Percentiles rank a stretch among this genome's conserved stretches.
These are phyloP conservation scores for Coelopa pilipes DNA, from an alignment of 2,888 invertebrate species.

Conservation along the genomic window DNA sequence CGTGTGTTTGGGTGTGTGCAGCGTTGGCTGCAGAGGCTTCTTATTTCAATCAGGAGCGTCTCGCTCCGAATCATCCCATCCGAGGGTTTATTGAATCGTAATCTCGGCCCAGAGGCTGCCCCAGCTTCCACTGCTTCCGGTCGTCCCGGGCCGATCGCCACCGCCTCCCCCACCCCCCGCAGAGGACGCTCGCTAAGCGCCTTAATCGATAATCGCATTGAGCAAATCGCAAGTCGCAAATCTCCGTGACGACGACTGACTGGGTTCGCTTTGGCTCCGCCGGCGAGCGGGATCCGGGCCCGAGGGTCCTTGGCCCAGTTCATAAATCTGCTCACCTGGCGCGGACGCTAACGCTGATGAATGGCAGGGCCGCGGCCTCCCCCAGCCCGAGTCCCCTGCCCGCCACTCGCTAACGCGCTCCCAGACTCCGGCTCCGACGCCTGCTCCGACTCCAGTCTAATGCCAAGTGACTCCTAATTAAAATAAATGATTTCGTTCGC, in stretches of 20 bases:
- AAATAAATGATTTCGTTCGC: constrained; percentile 31
- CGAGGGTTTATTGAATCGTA: constrained; percentile 19
- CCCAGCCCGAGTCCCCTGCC: constrained; percentile 26
- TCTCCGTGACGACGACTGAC: too few relatives aligned
- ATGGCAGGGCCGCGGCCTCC: constrained; percentile 7
- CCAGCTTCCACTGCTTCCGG: too few relatives aligned
- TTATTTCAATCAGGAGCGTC: neutral
- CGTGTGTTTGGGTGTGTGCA: neutral
- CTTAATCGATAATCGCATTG: neutral
- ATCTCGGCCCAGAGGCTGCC: constrained; percentile 13
- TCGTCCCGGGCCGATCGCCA: too few relatives aligned
- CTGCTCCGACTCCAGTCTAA: too few relatives aligned
- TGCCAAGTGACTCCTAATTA: constrained; percentile 18
- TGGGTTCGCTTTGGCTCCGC: too few relatives aligned
- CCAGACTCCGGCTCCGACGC: too few relatives aligned
- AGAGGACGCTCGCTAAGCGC: neutral
- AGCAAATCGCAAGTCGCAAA: neutral
- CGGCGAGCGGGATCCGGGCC: too few relatives aligned
- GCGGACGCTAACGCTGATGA: constrained; percentile 7
- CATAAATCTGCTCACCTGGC: neutral
- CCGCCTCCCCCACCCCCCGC: too few relatives aligned
- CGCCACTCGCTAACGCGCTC: constrained; percentile 6
- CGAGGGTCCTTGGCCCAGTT: neutral
- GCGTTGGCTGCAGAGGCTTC: neutral
- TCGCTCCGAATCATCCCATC: too few relatives aligned